Evolutionary conservation across 2,888 invertebrate species (phyloP).

Genomic region (Acleris sparsana): DNA sequence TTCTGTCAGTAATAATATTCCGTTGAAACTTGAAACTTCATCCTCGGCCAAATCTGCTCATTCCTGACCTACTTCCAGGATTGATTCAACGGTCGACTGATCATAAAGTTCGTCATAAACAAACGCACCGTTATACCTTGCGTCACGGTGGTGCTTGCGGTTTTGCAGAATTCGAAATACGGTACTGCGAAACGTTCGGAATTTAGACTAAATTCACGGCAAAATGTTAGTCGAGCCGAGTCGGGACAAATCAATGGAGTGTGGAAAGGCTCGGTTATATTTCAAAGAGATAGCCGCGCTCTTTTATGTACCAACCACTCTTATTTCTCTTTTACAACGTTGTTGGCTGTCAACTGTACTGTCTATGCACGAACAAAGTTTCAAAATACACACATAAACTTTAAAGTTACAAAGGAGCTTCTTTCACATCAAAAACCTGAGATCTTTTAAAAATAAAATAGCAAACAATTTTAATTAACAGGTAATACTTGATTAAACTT

Average conservation of each 20-base stretch:
- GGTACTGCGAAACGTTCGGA: constrained; percentile 18
- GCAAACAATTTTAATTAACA: too few relatives aligned
- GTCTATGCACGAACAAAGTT: too few relatives aligned
- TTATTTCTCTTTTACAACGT: too few relatives aligned
- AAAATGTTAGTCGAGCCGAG: constrained; percentile 17
- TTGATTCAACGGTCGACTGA: constrained; percentile 16
- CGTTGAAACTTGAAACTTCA: constrained; percentile 14
- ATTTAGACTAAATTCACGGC: constrained; percentile 22
- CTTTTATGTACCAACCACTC: too few relatives aligned
- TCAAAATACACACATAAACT: too few relatives aligned
- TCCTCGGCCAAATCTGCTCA: constrained; percentile 9
- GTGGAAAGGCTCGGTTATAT: too few relatives aligned
- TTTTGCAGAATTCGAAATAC: constrained; percentile 28
- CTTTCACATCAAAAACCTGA: too few relatives aligned
- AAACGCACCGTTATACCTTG: constrained; percentile 24
- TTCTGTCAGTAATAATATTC: not conserved
- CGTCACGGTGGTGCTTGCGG: constrained; percentile 32
- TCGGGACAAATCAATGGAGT: constrained; percentile 9
- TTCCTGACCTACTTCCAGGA: constrained; percentile 24
- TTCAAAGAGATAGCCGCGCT: too few relatives aligned
- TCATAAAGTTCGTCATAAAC: constrained; percentile 26
- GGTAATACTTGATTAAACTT: too few relatives aligned
- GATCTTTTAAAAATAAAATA: too few relatives aligned
- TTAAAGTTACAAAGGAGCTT: too few relatives aligned
- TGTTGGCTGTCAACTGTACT: too few relatives aligned